Evolutionary conservation across 2,113 vertebrate species (phyloP).

Genomic region (Rhinichthys klamathensis): DNA sequence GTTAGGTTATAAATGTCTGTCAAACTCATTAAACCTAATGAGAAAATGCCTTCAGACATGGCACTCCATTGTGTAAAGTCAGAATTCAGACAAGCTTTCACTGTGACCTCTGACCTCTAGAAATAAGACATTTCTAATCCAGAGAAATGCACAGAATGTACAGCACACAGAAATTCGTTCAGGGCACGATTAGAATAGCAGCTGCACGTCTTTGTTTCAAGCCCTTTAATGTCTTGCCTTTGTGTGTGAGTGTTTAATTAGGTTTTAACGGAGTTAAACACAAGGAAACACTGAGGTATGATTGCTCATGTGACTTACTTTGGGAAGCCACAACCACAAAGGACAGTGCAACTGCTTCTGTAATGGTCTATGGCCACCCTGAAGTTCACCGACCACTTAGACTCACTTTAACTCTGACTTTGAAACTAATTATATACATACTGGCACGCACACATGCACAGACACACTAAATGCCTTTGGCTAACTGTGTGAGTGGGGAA

Average conservation of each 20-base stretch:
- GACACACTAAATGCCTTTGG: conserved; percentile 31
- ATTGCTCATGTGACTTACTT: conserved; percentile 9
- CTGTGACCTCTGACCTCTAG: not conserved
- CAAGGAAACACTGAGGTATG: not conserved
- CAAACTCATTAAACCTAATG: not conserved
- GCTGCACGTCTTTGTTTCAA: not conserved
- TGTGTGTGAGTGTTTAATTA: conserved; percentile 5
- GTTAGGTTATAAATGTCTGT: not conserved
- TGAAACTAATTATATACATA: conserved; percentile 28
- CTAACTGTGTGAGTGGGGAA: not conserved
- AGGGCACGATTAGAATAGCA: not conserved
- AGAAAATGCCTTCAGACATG: not conserved
- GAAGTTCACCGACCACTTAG: conserved; percentile 14
- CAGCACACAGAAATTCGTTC: conserved; percentile 1
- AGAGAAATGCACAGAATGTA: conserved; percentile 11
- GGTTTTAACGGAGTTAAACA: conserved; percentile 18
- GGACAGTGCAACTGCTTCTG: conserved; percentile 6
- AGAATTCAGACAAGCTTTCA: conserved; percentile 4
- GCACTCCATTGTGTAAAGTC: not conserved
- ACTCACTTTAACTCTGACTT: conserved; percentile 41
- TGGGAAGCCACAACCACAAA: conserved; percentile 6
- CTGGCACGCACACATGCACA: conserved; percentile 41
- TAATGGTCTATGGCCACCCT: conserved; percentile 30
- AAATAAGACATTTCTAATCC: conserved; percentile 1
- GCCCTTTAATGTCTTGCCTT: not conserved